Evolutionary conservation across 2,113 vertebrate species (phyloP).

Genomic region (Brienomyrus brachyistius): DNA sequence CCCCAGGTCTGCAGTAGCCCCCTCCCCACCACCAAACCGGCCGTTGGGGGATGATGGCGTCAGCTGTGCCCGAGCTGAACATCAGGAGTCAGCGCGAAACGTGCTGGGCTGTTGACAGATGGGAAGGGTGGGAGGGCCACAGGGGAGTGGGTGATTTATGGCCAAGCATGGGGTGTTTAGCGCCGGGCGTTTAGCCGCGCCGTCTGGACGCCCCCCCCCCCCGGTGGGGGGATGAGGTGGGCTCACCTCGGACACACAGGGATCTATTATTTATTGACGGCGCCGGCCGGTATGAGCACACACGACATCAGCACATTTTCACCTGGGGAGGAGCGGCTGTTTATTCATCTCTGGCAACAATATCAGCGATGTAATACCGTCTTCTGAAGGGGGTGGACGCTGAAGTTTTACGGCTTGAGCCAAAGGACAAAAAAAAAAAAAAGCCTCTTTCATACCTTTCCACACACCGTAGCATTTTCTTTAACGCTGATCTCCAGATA

Average conservation of each 20-base stretch:
- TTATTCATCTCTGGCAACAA: not conserved
- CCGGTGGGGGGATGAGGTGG: not conserved
- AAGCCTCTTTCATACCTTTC: not conserved
- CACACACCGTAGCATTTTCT: not conserved
- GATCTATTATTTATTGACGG: not conserved
- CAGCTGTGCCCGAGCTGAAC: slow-evolving; percentile 38
- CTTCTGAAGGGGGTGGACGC: too few species aligned
- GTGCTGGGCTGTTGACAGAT: slow-evolving; percentile 59
- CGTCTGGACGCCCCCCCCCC: not conserved
- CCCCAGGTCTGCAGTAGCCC: not conserved
- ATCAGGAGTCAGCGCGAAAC: slow-evolving; percentile 47
- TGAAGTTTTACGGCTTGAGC: not conserved
- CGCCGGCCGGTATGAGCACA: not conserved
- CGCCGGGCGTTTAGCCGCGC: not conserved
- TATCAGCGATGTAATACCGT: not conserved
- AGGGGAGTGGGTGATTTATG: slow-evolving; percentile 57
- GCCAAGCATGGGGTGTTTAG: slow-evolving; percentile 41
- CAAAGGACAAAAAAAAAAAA: not conserved
- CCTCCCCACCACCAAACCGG: not conserved
- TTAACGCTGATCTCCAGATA: not conserved
- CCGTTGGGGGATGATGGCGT: not conserved
- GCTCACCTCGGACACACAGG: not conserved
- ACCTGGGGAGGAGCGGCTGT: not conserved
- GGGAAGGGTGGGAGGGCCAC: slow-evolving; percentile 46
- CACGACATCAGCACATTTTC: not conserved